These are phyloP conservation scores for Lycaena phlaeas DNA, from an alignment of 2,888 invertebrate genomes.

Conservation along the genomic window DNA sequence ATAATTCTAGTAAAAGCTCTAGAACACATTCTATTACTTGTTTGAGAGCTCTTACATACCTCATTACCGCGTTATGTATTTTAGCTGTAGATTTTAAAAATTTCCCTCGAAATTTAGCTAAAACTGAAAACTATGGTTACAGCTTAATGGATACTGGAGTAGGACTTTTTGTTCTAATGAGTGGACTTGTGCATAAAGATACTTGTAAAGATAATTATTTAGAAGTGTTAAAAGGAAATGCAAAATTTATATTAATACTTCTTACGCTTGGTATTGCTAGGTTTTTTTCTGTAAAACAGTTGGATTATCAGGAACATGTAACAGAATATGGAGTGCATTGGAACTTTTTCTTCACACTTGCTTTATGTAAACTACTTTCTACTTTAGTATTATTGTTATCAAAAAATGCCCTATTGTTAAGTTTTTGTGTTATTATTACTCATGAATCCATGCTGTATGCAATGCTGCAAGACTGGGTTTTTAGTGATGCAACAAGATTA, in stretches of 20 bases:
- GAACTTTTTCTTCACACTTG: slow-evolving; percentile 98
- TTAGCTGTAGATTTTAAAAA: slow-evolving; percentile 93
- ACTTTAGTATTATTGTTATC: slow-evolving; percentile 73
- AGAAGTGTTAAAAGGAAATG: slow-evolving; percentile 43
- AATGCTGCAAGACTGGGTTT: slow-evolving; percentile 81
- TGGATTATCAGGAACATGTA: slow-evolving; percentile 89
- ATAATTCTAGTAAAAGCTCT: slow-evolving; percentile 22
- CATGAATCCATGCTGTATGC: slow-evolving; percentile 78
- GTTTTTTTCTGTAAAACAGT: slow-evolving; percentile 71
- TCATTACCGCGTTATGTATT: slow-evolving; percentile 86
- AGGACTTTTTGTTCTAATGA: slow-evolving; percentile 86
- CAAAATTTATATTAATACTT: slow-evolving; percentile 41
- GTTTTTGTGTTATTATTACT: slow-evolving; percentile 66
- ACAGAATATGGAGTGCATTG: slow-evolving; percentile 97
- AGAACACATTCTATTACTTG: slow-evolving; percentile 72
- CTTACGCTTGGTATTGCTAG: slow-evolving; percentile 76
- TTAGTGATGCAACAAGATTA: slow-evolving; percentile 70
- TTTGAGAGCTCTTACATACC: slow-evolving; percentile 78
- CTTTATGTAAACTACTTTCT: slow-evolving; percentile 83
- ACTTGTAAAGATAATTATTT: slow-evolving; percentile 31
- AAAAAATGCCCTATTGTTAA: slow-evolving; percentile 65
- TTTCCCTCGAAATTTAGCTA: slow-evolving; percentile 89
- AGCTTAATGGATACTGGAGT: slow-evolving; percentile 97
- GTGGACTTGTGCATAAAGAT: slow-evolving; percentile 80
- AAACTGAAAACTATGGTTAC: slow-evolving; percentile 89